These are phyloP conservation scores for Platycheirus albimanus DNA, from an alignment of 2,888 invertebrate species.

Conservation along the genomic window DNA sequence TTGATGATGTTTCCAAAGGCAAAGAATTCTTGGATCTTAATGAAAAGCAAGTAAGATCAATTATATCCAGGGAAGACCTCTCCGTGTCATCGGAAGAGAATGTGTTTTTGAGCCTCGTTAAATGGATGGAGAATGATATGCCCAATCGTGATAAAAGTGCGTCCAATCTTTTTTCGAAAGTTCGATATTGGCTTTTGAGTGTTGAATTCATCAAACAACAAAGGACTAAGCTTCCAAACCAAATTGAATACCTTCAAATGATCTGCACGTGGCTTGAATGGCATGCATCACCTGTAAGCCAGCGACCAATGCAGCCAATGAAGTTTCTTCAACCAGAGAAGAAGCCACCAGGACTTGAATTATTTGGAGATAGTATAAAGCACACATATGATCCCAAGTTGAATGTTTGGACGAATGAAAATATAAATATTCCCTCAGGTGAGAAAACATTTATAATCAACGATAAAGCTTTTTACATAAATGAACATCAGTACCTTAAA, in stretches of 20 bases:
- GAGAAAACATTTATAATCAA: not conserved
- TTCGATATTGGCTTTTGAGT: conserved; percentile 5
- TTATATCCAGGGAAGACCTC: not conserved
- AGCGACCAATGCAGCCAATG: too few species aligned
- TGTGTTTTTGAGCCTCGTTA: not conserved
- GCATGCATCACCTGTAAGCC: not conserved
- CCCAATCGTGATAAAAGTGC: not conserved
- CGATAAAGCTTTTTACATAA: not conserved
- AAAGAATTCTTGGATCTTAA: not conserved
- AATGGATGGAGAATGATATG: conserved; percentile 6
- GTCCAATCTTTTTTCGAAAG: not conserved
- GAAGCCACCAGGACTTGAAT: not conserved
- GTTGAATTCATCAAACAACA: not conserved
- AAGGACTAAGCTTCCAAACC: not conserved
- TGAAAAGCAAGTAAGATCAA: not conserved
- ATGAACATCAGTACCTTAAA: not conserved
- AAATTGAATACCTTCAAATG: not conserved
- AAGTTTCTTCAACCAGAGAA: not conserved
- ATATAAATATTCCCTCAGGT: not conserved
- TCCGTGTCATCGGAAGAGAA: not conserved
- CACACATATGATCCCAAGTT: not conserved
- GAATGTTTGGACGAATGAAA: not conserved
- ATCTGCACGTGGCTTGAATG: not conserved
- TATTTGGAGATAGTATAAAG: not conserved
- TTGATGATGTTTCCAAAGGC: not conserved